Evolutionary conservation across 2,888 invertebrate genomes (phyloP), one percentile per base, ranked within the genome.

Genomic region (Cheilosia impressa): DNA sequence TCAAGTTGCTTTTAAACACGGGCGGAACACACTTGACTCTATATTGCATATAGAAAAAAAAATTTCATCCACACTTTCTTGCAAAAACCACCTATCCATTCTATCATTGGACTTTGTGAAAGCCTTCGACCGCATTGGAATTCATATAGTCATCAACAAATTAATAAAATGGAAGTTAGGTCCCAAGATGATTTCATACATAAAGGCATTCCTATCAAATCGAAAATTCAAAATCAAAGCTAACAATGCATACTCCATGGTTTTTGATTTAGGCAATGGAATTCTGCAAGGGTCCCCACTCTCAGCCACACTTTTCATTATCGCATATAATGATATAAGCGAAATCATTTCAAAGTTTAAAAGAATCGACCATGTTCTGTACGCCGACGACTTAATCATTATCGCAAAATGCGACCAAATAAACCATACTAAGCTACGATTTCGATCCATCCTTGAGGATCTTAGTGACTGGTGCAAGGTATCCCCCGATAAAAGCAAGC

Each of bases 1-100:
- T 4, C 41, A 65, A 38, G 65, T 65, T n/a, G 52, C 65, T 4
- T 65, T 65, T 15, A 65, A 53, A 65, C 24, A 52, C 1, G n/a
- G 52, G 2, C 50, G 38, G 1, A 38, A 52, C 24, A 41, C 22
- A 7, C 24, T 22, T 4, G 65, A 43, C 17, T 15, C 66, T 1
- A 9, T 68, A 2, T 13, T 55, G 2, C 53, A 24, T 5, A 53
- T 43, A 9, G 66, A 68, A n/a, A 4, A 66, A 31, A 15, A 38
- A 9, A 19, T 19, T 19, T 66, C 13, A n/a, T 1, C 38, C 4
- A 52, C 53, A 0, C 10, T 66, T 0, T 53, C 41, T 1, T 38
- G 24, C 38, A 50, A 52, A 65, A 65, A 52, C 38, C 53, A 53
- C 38, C 17, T 66, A 4, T 66, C 65, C 1, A 22, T 66, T 7